A percentile compares a stretch with the other conserved stretches of the same genome.
Conservation (phyloP, 2,113 vertebrate genomes). For the Holacanthus passer region DNA sequence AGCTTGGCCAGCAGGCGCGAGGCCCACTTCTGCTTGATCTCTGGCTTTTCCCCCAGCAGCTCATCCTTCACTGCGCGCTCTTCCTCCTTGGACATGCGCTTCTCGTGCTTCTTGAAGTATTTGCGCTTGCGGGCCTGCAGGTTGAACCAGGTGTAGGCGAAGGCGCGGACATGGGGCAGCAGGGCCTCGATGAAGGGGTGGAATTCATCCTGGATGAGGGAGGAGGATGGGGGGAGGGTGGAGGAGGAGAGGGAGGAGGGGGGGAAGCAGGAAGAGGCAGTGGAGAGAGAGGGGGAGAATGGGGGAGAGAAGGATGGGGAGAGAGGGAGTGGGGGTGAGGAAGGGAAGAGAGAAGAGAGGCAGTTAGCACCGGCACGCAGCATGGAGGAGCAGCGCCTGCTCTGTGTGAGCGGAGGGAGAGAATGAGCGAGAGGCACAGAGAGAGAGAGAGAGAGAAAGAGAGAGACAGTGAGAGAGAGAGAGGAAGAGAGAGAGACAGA, state of each 20-base stretch:
- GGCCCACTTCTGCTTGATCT: slow-evolving; percentile 99
- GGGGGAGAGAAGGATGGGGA: slow-evolving; percentile 80
- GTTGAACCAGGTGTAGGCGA: slow-evolving; percentile 98
- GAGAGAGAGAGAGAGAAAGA: slow-evolving; percentile 56
- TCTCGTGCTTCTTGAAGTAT: slow-evolving; percentile 99
- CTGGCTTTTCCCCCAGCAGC: slow-evolving; percentile 95
- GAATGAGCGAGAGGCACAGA: slow-evolving; percentile 73
- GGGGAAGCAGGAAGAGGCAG: slow-evolving; percentile 70
- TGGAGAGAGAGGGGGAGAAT: slow-evolving; percentile 73
- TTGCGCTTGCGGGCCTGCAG: slow-evolving; percentile 99
- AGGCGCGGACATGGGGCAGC: slow-evolving; percentile 97
- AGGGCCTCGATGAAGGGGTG: slow-evolving; percentile 98
- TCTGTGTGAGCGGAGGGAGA: slow-evolving; percentile 77
- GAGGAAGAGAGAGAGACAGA: slow-evolving; percentile 60
- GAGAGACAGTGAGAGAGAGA: slow-evolving; percentile 50
- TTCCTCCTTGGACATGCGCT: slow-evolving; percentile 98
- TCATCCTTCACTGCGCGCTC: slow-evolving; percentile 98
- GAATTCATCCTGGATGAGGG: slow-evolving; percentile 94
- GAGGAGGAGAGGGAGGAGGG: slow-evolving; percentile 75
- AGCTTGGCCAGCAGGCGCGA: slow-evolving; percentile 98
- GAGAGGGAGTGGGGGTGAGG: slow-evolving; percentile 77
- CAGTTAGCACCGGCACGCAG: slow-evolving; percentile 85
- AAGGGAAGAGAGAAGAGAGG: slow-evolving; percentile 81
- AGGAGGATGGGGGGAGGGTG: slow-evolving; percentile 63
- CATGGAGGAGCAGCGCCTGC: slow-evolving; percentile 80